A percentile compares a stretch with the other conserved stretches of the same genome.
Evolutionary conservation across 2,888 invertebrate species (phyloP).

Genomic region (Brachyptera risi): DNA sequence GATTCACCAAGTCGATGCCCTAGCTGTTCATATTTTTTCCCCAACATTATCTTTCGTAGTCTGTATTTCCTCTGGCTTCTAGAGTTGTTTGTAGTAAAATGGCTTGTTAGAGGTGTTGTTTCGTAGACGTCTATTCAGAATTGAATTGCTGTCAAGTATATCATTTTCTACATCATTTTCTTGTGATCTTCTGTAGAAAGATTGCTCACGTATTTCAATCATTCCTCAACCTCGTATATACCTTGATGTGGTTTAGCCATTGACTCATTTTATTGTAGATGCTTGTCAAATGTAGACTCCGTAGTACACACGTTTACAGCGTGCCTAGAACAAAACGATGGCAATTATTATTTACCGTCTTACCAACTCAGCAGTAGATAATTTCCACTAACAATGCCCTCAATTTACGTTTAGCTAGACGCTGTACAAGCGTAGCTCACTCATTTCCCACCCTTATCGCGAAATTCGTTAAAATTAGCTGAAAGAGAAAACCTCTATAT

Average conservation of each 20-base stretch:
- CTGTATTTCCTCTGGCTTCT: not conserved
- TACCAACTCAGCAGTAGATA: slow-evolving; percentile 19
- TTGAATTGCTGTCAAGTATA: not conserved
- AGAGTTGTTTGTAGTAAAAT: not conserved
- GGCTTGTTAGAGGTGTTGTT: not conserved
- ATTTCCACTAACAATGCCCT: not conserved
- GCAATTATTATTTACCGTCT: slow-evolving; percentile 21
- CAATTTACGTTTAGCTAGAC: not conserved
- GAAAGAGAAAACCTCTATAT: no score
- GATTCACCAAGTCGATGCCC: not conserved
- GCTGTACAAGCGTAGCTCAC: not conserved
- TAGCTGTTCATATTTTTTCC: not conserved
- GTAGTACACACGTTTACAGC: slow-evolving; percentile 1
- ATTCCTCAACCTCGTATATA: no score
- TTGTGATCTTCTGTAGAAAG: no score
- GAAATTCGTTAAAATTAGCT: not conserved
- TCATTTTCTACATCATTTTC: no score
- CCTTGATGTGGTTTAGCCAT: not conserved
- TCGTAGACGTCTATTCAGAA: not conserved
- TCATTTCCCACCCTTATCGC: not conserved
- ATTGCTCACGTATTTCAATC: no score
- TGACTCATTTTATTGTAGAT: not conserved
- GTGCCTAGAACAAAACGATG: slow-evolving; percentile 17
- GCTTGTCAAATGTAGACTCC: no score
- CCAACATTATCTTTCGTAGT: no score